Conservation (phyloP, 2,888 invertebrate genomes). For the Entomobrya proxima region DNA sequence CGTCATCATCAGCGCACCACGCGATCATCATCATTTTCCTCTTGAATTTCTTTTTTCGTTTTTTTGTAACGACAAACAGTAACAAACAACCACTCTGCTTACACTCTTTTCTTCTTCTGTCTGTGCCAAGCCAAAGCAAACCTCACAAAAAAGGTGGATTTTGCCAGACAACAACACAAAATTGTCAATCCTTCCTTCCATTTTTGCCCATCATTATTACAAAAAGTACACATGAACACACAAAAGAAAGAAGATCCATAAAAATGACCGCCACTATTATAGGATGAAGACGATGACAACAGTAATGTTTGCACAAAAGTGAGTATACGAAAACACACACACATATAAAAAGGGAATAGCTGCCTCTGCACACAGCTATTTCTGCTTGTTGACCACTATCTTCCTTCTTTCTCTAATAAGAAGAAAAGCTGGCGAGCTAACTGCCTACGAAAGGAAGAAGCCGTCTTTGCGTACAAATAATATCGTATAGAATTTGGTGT, state of each 20-base stretch:
- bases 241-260: constrained; percentile 25
- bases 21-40: not conserved
- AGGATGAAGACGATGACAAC: no score
- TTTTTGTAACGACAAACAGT: constrained; percentile 23
- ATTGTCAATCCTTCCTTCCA: constrained; percentile 42
- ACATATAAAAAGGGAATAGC: not conserved
- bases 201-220: constrained; percentile 14
- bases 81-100: constrained; percentile 24
- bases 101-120: not conserved
- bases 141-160: not conserved
- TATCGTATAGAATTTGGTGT: constrained; percentile 4
- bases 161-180: not conserved
- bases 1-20: not conserved
- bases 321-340: constrained; percentile 16
- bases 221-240: constrained; percentile 22
- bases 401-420: not conserved
- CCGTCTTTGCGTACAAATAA: not conserved
- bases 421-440: not conserved
- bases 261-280: constrained; percentile 19
- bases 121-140: not conserved
- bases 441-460: not conserved
- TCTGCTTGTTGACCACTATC: not conserved
- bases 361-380: no score
- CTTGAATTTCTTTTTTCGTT: not conserved
- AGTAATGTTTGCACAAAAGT: constrained; percentile 34